Percentiles rank a stretch among this genome's conserved stretches.
These are phyloP conservation scores for Calonectris borealis DNA, from an alignment of 2,113 vertebrate genomes.

Conservation along the genomic window DNA sequence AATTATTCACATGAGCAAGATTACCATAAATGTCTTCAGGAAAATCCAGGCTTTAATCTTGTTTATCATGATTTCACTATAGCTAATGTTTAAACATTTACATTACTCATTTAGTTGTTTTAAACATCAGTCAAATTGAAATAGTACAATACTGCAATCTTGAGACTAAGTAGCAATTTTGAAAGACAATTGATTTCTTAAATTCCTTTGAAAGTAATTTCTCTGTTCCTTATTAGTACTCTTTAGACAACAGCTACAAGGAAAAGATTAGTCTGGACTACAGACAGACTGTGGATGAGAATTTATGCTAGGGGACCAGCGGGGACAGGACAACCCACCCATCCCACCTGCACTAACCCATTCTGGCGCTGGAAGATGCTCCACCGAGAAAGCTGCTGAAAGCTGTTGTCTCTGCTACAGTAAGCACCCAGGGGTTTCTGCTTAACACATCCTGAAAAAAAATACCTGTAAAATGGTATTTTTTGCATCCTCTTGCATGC, in stretches of 20 bases:
- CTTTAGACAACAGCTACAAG: neutral
- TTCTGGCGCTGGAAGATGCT: neutral
- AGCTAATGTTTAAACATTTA: neutral
- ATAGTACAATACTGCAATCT: neutral
- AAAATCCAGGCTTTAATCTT: neutral
- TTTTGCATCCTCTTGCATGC: neutral
- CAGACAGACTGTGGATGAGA: neutral
- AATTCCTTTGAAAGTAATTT: neutral
- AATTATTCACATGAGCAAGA: neutral
- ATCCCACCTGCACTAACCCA: neutral
- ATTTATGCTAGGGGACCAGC: neutral
- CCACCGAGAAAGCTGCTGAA: neutral
- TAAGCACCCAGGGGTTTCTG: neutral
- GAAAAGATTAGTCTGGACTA: neutral
- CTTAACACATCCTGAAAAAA: neutral
- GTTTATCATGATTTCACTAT: neutral
- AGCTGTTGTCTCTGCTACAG: neutral
- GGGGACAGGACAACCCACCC: neutral
- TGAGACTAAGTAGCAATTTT: neutral
- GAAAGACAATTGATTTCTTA: neutral
- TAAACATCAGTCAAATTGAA: neutral
- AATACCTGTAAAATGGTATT: neutral
- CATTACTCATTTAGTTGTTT: neutral
- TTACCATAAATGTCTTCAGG: neutral
- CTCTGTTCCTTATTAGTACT: fast-evolving